These are phyloP conservation scores for Drosophila lutescens DNA, from an alignment of 2,888 invertebrate genomes.

Conservation along the genomic window DNA sequence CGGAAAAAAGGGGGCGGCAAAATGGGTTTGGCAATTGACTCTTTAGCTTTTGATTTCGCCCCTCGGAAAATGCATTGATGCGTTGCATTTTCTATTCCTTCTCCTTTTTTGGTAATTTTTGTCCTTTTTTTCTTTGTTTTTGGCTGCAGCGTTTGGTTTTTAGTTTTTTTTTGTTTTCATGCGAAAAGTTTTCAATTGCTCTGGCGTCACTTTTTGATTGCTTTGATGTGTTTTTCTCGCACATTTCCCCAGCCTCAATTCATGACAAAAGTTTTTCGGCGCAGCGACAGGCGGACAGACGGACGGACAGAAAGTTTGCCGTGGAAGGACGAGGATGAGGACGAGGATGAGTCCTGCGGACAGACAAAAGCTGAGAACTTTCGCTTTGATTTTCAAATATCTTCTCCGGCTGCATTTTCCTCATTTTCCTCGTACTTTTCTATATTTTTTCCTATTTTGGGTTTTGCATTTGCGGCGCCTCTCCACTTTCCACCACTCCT, in stretches of 20 bases:
- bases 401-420: slow-evolving; percentile 33
- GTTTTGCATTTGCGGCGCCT: slow-evolving; percentile 21
- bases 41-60: slow-evolving; percentile 46
- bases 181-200: slow-evolving; percentile 79
- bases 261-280: slow-evolving; percentile 75
- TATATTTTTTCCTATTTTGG: slow-evolving; percentile 5
- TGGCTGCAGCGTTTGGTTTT: slow-evolving; percentile 31
- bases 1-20: slow-evolving; percentile 4
- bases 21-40: slow-evolving; percentile 56
- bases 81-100: slow-evolving; percentile 38
- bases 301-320: slow-evolving; percentile 26
- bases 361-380: slow-evolving; percentile 67
- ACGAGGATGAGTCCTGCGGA: slow-evolving; percentile 13
- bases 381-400: slow-evolving; percentile 77
- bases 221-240: slow-evolving; percentile 80
- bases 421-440: slow-evolving; percentile 15
- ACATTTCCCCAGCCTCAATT: slow-evolving; percentile 77
- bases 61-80: slow-evolving; percentile 44
- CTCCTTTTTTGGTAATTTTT: slow-evolving; percentile 20
- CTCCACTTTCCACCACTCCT: too few species aligned
- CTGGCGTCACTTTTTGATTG: slow-evolving; percentile 80
- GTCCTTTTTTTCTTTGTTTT: slow-evolving; percentile 33
- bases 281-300: slow-evolving; percentile 19
- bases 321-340: slow-evolving; percentile 12
- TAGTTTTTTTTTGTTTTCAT: slow-evolving; percentile 53